Percentiles rank a stretch among this genome's conserved stretches.
Conservation (phyloP, 1,140 invertebrate genomes). For the Archegozetes longisetosus region DNA sequence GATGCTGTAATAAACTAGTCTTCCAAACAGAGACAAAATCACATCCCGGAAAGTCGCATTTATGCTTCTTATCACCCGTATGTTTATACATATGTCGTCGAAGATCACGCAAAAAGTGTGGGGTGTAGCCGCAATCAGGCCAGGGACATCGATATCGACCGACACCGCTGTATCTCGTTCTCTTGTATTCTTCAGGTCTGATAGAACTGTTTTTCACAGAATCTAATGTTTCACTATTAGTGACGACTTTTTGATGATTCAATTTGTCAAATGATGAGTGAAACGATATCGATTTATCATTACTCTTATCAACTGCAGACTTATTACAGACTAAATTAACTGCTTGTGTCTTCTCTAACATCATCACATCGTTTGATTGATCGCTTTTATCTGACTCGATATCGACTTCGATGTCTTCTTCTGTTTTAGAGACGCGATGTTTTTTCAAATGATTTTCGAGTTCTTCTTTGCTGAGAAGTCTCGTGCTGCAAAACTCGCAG, state of each 20-base stretch:
- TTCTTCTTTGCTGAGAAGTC: conserved; percentile 9
- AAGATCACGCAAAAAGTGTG: conserved; percentile 10
- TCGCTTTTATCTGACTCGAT: not conserved
- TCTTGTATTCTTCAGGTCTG: not conserved
- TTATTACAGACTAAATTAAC: not conserved
- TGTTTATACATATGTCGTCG: conserved; percentile 14
- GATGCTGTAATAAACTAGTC: conserved; percentile 10
- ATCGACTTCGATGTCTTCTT: not conserved
- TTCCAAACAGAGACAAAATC: conserved; percentile 14
- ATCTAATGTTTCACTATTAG: not conserved
- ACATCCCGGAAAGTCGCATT: conserved; percentile 2
- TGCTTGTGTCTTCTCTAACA: not conserved
- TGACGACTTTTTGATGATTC: too few relatives aligned
- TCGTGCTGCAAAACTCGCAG: conserved; percentile 8
- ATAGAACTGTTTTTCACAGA: not conserved
- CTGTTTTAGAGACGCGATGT: not conserved
- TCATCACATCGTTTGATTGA: not conserved
- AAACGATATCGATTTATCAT: too few relatives aligned
- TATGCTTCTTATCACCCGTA: conserved; percentile 12
- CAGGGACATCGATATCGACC: conserved; percentile 13
- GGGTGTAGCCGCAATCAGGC: conserved; percentile 11
- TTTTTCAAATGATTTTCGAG: conserved; percentile 1
- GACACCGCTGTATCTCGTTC: conserved; percentile 7
- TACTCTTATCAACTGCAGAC: not conserved
- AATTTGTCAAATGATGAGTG: too few relatives aligned